Evolutionary conservation across 2,113 vertebrate species (phyloP).

Genomic region (Hemiscyllium ocellatum): DNA sequence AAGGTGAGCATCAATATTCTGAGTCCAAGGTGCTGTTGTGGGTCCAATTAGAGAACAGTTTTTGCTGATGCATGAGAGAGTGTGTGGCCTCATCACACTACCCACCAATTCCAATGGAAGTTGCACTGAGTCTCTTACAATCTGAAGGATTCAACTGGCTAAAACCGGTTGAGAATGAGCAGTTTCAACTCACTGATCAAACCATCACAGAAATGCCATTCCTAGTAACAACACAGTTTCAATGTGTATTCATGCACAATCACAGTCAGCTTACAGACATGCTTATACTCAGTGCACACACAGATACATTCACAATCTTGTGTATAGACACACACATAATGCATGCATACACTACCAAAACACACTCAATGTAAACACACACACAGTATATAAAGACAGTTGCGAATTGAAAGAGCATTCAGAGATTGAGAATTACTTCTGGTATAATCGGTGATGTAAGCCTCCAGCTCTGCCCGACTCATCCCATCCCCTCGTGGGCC

Average conservation of each 20-base stretch:
- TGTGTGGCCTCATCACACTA: background rate
- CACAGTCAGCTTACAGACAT: background rate
- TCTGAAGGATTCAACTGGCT: too few relatives aligned
- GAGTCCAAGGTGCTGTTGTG: background rate
- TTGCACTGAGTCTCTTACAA: background rate
- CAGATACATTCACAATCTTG: background rate
- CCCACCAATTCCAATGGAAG: background rate
- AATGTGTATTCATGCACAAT: background rate
- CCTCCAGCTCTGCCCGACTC: background rate
- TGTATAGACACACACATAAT: background rate
- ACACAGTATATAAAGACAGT: background rate
- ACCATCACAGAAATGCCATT: too few relatives aligned
- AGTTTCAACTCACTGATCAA: too few relatives aligned
- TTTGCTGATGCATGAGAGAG: background rate
- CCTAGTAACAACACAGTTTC: too few relatives aligned
- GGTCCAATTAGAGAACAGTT: background rate
- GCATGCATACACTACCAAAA: background rate
- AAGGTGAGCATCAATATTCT: background rate
- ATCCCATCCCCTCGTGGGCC: background rate
- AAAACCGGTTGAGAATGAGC: too few relatives aligned
- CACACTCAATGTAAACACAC: background rate
- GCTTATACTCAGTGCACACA: background rate
- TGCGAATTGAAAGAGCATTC: background rate
- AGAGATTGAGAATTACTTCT: background rate
- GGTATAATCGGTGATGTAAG: conserved; percentile 4